Evolutionary conservation across 35 echinoderm and acorn worm genomes (phyloP).

Genomic region (Amphiura filiformis): DNA sequence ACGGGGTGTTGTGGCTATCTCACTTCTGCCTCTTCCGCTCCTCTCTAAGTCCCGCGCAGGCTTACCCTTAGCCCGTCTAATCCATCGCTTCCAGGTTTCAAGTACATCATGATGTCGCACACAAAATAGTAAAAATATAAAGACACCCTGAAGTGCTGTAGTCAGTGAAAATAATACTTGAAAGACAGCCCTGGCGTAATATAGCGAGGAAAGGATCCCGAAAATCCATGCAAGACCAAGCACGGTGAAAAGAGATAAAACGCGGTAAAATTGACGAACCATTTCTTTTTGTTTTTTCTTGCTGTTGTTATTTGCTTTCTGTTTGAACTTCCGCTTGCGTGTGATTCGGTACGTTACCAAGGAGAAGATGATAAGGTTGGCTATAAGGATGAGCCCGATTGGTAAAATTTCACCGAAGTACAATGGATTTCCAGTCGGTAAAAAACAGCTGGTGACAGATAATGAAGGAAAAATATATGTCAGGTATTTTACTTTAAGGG

Average conservation of each 20-base stretch:
- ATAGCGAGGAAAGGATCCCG: neutral
- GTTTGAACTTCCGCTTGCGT: neutral
- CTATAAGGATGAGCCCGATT: neutral
- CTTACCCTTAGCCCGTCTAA: neutral
- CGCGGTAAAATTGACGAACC: neutral
- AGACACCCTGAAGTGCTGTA: neutral
- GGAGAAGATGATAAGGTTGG: slow-evolving; percentile 17
- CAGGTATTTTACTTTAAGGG: too few species aligned
- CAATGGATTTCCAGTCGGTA: neutral
- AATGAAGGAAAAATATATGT: neutral
- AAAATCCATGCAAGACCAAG: neutral
- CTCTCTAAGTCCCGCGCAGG: neutral
- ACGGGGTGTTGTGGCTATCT: neutral
- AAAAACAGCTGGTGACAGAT: slow-evolving; percentile 12
- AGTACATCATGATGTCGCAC: neutral
- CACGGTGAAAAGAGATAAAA: neutral
- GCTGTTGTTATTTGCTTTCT: neutral
- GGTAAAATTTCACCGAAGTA: slow-evolving; percentile 16
- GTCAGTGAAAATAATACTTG: neutral
- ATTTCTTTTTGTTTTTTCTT: neutral
- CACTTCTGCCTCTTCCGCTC: neutral
- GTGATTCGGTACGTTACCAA: neutral
- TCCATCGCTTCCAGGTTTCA: neutral
- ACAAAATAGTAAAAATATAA: slow-evolving; percentile 1
- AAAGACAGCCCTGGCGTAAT: neutral